phyloP scores from a whole-genome alignment of 2,797 vertebrate species.

The Sandelia bainsii region DNA sequence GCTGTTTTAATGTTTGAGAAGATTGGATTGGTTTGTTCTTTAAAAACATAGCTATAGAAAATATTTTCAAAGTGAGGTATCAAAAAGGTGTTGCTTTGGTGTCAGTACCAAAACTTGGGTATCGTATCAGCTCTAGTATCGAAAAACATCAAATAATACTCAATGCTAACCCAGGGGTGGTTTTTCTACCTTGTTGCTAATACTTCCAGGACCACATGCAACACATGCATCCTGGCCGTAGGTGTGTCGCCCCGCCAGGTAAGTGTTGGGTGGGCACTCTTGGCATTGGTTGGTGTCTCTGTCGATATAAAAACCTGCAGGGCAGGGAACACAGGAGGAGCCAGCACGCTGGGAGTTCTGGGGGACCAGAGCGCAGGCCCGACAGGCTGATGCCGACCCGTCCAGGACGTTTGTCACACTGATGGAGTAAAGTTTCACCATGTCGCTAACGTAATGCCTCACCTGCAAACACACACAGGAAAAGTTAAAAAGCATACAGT shows the following conservation, averaged over 20 bases:
- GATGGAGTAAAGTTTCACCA: conserved; percentile 96
- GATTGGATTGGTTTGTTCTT: no score
- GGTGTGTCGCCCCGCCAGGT: conserved; percentile 91
- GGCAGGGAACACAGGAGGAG: conserved; percentile 94
- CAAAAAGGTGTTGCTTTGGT: no score
- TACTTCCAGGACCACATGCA: conserved; percentile 91
- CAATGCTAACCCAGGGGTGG: no score
- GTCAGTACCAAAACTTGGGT: background rate
- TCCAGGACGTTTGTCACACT: conserved; percentile 91
- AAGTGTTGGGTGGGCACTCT: conserved; percentile 91
- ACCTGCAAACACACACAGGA: conserved; percentile 75
- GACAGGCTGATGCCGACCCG: conserved; percentile 91
- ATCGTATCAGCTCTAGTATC: background rate
- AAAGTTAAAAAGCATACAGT: background rate
- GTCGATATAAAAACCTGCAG: conserved; percentile 93
- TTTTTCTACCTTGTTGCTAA: conserved; percentile 87
- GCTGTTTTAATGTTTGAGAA: no score
- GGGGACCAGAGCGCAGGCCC: conserved; percentile 91
- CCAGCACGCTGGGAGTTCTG: conserved; percentile 81
- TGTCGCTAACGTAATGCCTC: conserved; percentile 89
- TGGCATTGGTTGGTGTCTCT: conserved; percentile 90
- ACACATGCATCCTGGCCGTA: conserved; percentile 91
- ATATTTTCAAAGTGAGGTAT: no score
- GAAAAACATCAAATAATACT: no score
- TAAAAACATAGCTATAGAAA: no score